Base-by-base conservation (phyloP, 2,888 invertebrate species). In the Phengaris alcon region DNA sequence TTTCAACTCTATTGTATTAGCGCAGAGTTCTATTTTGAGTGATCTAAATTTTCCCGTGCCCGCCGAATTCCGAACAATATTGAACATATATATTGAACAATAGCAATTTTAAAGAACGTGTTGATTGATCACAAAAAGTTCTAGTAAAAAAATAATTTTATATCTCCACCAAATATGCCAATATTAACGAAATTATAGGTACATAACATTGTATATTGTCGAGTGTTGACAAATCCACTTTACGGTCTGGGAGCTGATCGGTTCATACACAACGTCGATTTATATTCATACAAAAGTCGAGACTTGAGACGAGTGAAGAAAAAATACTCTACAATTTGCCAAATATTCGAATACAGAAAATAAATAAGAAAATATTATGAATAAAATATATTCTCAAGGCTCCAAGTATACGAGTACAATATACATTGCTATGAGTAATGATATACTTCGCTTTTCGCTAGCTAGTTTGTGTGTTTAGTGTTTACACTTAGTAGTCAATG, bases 221-320 rank as follows among this genome's bases (percentile, higher is more conserved):
- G 64, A 12, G 35, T 64, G 64, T 59, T 70, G 70, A 15, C 15
- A 72, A 54, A 72, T 22, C 35, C 54, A 70, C 13, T 72, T 72
- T 54, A 35, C 72, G 52, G 72, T 22, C 54, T 51, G 70, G 51
- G 7, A 72, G 72, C 52, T 22, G 72, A 72, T 72, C 72, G 72
- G 35, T 72, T 72, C 35, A 35, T 54, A 52, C 35, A 72, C 52
- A 44, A 72, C 52, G 54, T 52, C 72, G 51, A 72, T 72, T 72
- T 72, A 72, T 72, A 72, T 72, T 72, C 72, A 72, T 72, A 72
- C 72, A 72, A 72, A 72, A 54, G 54, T 72, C 72, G 72, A 54
- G 54, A 8, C 54, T 52, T 54, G 22, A 35, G 8, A 70, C 70
- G 70, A 72, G 0, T 64, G 35, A 72, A 52, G 54, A 52, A 52